Conservation (phyloP, 2,113 vertebrate species). For the Periophthalmodon schlosseri region DNA sequence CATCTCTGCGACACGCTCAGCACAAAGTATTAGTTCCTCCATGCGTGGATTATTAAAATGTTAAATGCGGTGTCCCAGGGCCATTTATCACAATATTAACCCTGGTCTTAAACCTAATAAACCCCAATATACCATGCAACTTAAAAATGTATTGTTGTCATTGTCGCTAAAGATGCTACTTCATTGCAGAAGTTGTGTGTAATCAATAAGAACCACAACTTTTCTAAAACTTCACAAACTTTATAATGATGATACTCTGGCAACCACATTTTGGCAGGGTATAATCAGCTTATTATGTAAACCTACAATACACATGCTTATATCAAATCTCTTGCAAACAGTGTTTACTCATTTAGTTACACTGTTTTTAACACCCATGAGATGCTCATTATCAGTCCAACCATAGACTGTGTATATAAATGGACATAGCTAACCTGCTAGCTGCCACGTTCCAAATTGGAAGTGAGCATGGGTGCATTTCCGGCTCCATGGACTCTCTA, state of each 20-base stretch:
- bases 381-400: too few species aligned
- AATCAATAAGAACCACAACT: not conserved
- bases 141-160: conserved; percentile 29
- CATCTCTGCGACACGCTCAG: conserved; percentile 9
- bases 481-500: too few species aligned
- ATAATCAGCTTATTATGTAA: not conserved
- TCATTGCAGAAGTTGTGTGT: not conserved
- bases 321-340: not conserved
- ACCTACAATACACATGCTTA: not conserved
- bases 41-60: conserved; percentile 44
- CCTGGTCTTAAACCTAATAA: conserved; percentile 34
- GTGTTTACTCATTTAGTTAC: too few species aligned
- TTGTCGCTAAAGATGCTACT: not conserved
- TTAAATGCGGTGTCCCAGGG: conserved; percentile 41
- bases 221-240: not conserved
- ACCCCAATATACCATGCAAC: conserved; percentile 14
- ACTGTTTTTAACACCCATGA: too few species aligned
- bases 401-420: too few species aligned
- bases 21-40: conserved; percentile 33
- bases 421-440: too few species aligned
- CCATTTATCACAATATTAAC: conserved; percentile 54
- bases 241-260: not conserved
- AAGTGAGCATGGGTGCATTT: too few species aligned
- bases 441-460: too few species aligned
- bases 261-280: too few species aligned